phyloP scores from a whole-genome alignment of 1,140 invertebrate genomes.

The Macrocentrus cingulum region DNA sequence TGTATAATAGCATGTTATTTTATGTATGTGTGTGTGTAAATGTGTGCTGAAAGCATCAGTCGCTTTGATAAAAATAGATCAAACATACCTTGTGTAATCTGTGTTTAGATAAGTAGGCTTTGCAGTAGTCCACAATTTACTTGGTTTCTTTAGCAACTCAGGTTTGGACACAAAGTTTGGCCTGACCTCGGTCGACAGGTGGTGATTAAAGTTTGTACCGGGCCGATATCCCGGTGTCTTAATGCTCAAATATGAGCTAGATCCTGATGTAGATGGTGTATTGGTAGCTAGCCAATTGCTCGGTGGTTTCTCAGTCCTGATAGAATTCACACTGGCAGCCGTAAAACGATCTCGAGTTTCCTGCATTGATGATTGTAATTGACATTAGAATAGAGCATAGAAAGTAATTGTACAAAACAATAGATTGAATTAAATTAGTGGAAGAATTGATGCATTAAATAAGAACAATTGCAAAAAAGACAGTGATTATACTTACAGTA shows the following conservation, averaged over 20 bases:
- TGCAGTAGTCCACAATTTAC: conserved; percentile 32
- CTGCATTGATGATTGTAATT: conserved; percentile 3
- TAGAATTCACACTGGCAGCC: conserved; percentile 14
- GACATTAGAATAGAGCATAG: too few relatives aligned
- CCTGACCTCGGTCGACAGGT: conserved; percentile 19
- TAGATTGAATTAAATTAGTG: neutral
- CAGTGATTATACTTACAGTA: conserved; percentile 14
- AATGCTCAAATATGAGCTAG: neutral
- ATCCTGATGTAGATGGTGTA: conserved; percentile 3
- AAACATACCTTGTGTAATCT: conserved; percentile 47
- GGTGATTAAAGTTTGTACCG: conserved; percentile 2
- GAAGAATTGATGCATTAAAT: conserved; percentile 11
- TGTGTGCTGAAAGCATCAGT: too few relatives aligned
- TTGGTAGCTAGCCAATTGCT: conserved; percentile 9
- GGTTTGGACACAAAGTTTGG: conserved; percentile 50
- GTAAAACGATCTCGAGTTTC: conserved; percentile 17
- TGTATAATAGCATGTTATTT: too few relatives aligned
- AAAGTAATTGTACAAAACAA: too few relatives aligned
- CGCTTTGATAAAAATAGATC: conserved; percentile 20
- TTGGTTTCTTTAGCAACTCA: conserved; percentile 33
- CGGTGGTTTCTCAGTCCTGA: conserved; percentile 21
- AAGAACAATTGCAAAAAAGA: too few relatives aligned
- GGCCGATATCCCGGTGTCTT: conserved; percentile 7
- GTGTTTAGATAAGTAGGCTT: conserved; percentile 35
- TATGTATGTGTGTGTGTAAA: too few relatives aligned